Conservation (phyloP, 2,888 invertebrate species). For the Marasmarcha lunaedactyla region DNA sequence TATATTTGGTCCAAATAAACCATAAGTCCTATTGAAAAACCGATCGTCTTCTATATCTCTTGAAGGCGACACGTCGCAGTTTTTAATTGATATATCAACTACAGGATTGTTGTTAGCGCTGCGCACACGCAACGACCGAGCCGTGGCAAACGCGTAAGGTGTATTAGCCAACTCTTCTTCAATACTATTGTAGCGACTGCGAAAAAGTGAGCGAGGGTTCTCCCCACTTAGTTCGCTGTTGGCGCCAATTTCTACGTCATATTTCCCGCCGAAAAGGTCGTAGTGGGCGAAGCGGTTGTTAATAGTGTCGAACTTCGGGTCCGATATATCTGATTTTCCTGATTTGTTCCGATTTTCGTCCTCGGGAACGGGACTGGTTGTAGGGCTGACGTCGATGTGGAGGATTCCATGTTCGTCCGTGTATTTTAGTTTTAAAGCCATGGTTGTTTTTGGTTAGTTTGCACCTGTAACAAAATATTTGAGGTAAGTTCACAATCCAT, state of each 20-base stretch:
- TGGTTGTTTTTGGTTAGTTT: conserved; percentile 21
- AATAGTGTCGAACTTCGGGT: conserved; percentile 56
- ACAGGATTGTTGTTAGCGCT: conserved; percentile 22
- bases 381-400: conserved; percentile 57
- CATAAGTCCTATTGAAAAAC: conserved; percentile 34
- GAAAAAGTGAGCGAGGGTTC: conserved; percentile 44
- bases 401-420: conserved; percentile 60
- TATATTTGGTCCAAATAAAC: conserved; percentile 40
- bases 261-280: conserved; percentile 56
- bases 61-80: conserved; percentile 33
- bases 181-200: conserved; percentile 61
- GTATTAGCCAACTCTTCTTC: conserved; percentile 63
- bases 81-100: conserved; percentile 44
- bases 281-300: conserved; percentile 54
- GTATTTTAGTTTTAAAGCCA: conserved; percentile 58
- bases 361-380: conserved; percentile 23
- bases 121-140: conserved; percentile 32
- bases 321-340: conserved; percentile 25
- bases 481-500: too few species aligned
- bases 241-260: conserved; percentile 32
- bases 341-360: conserved; percentile 17
- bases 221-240: conserved; percentile 21
- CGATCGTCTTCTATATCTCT: conserved; percentile 50
- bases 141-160: conserved; percentile 60
- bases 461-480: background rate